Evolutionary conservation across 2,888 invertebrate species (phyloP).

Genomic region (Ganaspis brasiliensis): DNA sequence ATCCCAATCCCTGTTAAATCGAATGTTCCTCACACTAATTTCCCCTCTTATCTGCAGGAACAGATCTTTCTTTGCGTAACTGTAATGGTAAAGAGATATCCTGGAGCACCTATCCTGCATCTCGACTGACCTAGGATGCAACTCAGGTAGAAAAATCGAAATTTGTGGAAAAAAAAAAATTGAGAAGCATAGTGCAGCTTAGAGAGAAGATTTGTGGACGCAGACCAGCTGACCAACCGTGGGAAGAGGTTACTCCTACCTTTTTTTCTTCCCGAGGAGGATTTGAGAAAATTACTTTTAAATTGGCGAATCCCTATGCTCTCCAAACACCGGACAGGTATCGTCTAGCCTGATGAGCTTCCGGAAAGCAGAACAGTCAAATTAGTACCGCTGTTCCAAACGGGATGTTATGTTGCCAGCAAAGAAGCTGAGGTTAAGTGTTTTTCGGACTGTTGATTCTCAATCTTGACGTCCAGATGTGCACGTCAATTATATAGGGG

Average conservation of each 20-base stretch:
- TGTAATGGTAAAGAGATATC: conserved; percentile 73
- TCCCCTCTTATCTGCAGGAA: conserved; percentile 39
- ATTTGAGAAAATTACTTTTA: conserved; percentile 76
- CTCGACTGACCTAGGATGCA: conserved; percentile 68
- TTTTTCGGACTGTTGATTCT: conserved; percentile 23
- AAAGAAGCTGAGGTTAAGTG: conserved; percentile 28
- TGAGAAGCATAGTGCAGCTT: conserved; percentile 45
- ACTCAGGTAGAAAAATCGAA: conserved; percentile 76
- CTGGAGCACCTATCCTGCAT: conserved; percentile 64
- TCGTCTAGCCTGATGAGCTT: conserved; percentile 52
- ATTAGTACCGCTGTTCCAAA: conserved; percentile 43
- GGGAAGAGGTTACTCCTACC: conserved; percentile 72
- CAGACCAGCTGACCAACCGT: conserved; percentile 80
- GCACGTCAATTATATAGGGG: not conserved
- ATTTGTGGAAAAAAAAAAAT: conserved; percentile 68
- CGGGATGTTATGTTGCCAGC: conserved; percentile 23
- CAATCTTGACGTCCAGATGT: conserved; percentile 22
- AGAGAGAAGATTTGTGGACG: conserved; percentile 66
- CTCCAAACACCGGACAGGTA: conserved; percentile 66
- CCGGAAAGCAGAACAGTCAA: conserved; percentile 50
- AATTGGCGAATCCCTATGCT: conserved; percentile 72
- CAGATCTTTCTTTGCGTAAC: conserved; percentile 66
- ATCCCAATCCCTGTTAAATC: conserved; percentile 15
- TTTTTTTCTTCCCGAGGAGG: conserved; percentile 59
- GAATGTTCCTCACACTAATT: conserved; percentile 1